These are phyloP conservation scores for Oenanthe oenanthe DNA, from an alignment of 2,113 vertebrate species.

Conservation along the genomic window DNA sequence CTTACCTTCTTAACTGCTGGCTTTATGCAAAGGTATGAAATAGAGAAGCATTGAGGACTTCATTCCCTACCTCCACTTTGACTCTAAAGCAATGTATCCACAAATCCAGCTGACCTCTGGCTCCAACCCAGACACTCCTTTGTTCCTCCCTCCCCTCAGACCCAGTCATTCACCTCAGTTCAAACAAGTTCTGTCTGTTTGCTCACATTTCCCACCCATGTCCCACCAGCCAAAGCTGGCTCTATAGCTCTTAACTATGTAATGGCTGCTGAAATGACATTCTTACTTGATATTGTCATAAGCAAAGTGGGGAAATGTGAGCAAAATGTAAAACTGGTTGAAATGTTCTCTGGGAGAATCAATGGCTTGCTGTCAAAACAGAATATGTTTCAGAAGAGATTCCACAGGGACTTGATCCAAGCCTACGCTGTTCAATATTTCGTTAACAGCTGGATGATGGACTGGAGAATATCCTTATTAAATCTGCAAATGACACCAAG, in stretches of 20 bases:
- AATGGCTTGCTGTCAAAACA: constrained; percentile 54
- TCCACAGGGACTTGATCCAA: not conserved
- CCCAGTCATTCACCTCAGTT: not conserved
- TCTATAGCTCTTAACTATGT: not conserved
- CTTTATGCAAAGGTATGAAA: not conserved
- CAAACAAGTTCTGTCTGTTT: not conserved
- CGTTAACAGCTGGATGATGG: constrained; percentile 16
- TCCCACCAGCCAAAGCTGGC: not conserved
- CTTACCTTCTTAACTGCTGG: not conserved
- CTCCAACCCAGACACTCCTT: not conserved
- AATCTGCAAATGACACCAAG: constrained; percentile 16
- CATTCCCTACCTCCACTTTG: not conserved
- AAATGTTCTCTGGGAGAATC: constrained; percentile 43
- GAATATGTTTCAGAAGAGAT: not conserved
- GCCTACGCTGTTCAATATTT: constrained; percentile 15
- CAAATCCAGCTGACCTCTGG: not conserved
- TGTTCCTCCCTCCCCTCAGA: not conserved
- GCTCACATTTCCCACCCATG: not conserved
- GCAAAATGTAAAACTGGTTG: constrained; percentile 32
- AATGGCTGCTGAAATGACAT: not conserved
- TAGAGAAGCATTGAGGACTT: not conserved
- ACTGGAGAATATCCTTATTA: constrained; percentile 32
- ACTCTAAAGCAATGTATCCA: not conserved
- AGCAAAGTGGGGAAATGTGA: not conserved
- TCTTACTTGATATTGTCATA: not conserved